Base-by-base conservation (phyloP, 2,797 vertebrate genomes). In the Poecilia wingei region DNA sequence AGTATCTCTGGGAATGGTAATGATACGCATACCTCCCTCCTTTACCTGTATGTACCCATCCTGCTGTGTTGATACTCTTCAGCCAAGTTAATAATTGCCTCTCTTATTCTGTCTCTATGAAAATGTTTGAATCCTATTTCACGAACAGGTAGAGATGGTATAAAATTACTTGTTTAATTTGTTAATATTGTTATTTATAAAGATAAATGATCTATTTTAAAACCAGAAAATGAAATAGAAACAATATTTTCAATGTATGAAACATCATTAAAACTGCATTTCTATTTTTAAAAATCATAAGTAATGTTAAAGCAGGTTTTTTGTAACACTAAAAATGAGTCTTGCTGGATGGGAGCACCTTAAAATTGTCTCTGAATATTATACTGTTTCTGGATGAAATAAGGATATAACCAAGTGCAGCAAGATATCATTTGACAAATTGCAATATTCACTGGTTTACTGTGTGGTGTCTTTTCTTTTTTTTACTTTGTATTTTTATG, bases 71-170 rank as follows among this genome's bases (percentile, higher is more conserved):
- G 39, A 41, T 41, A 41, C 39, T 74, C 88, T 88, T 89, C 77
- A 75, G 79, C 68, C 79, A 51, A 76, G 73, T 59, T 91, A 81
- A 95, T 91, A 94, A 94, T 86, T 92, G 78, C 80, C 84, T 75
- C 85, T 72, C 41, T 43, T 43, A 43, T 43, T 94, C 92, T 95
- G 94, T 96, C 10, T 84, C 80, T 57, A 80, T 79, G 82, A 92
- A 91, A 92, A 93, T 89, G 87, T 79, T 76, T 81, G 87, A 91
- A 89, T 85, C 84, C 82, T 82, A 89, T 94, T 86, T 91, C 82
- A 87, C 88, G 90, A 84, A 86, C 85, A 81, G 87, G 61, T 66
- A 10, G 61, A 66, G 20, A 22, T 66, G 7, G 8, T 36, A 31
- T 33, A 61, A 61, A 59, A 59, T 1, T 13, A 5, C 5, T 31